These are phyloP conservation scores for Pelvicachromis taeniatus DNA, from an alignment of 2,113 vertebrate genomes.

Conservation along the genomic window DNA sequence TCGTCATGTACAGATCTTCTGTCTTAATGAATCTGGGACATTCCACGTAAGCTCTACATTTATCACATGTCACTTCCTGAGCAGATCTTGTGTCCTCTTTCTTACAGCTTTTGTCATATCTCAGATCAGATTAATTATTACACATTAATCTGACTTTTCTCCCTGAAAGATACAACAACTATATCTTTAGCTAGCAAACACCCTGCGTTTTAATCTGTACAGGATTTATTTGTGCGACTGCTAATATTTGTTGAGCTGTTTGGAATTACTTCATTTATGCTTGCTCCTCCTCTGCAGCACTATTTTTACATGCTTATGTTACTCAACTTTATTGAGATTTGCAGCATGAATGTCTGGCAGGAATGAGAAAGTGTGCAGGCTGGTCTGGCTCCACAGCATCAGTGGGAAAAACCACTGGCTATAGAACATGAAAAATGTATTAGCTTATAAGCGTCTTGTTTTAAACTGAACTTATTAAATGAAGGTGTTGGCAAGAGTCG, in stretches of 20 bases:
- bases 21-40: background rate
- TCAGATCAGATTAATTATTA: background rate
- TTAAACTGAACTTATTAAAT: background rate
- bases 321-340: too few species aligned
- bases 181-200: background rate
- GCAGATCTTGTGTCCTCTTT: background rate
- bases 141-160: background rate
- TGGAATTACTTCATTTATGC: background rate
- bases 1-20: background rate
- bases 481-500: background rate
- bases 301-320: background rate
- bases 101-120: background rate
- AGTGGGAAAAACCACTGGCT: background rate
- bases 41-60: background rate
- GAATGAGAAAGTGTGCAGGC: background rate
- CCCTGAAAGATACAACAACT: background rate
- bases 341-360: background rate
- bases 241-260: background rate
- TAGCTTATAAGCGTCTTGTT: background rate
- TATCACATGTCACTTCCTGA: rapidly evolving
- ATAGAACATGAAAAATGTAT: background rate
- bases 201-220: background rate
- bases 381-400: too few species aligned
- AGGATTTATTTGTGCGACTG: background rate
- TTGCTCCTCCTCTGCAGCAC: background rate